phyloP scores from a whole-genome alignment of 1,140 invertebrate genomes.

The Aphis craccivora region DNA sequence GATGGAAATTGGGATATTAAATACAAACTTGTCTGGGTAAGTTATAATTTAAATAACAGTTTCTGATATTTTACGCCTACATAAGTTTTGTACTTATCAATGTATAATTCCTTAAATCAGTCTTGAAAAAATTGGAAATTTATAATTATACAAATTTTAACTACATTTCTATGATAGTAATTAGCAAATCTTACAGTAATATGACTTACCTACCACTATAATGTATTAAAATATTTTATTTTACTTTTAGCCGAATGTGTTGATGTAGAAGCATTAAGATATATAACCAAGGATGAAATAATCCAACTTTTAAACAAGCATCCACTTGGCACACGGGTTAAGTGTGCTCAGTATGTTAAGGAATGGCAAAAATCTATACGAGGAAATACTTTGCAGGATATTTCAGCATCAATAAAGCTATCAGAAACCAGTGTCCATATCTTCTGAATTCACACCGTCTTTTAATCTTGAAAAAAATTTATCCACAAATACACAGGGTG shows the following conservation, averaged over 20 bases:
- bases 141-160: too few relatives aligned
- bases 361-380: background rate
- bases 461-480: background rate
- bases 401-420: too few relatives aligned
- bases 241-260: background rate
- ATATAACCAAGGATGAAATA: background rate
- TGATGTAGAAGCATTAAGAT: background rate
- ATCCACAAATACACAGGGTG: background rate
- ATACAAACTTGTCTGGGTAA: background rate
- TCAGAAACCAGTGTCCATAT: background rate
- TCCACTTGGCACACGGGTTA: background rate
- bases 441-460: background rate
- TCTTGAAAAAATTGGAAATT: too few relatives aligned
- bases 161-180: too few relatives aligned
- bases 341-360: background rate
- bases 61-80: too few relatives aligned
- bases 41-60: background rate
- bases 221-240: background rate
- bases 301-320: background rate
- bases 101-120: too few relatives aligned
- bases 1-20: constrained; percentile 1
- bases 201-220: background rate
- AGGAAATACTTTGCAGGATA: background rate
- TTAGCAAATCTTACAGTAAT: too few relatives aligned
- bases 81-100: too few relatives aligned